Base-by-base conservation (phyloP, 2,888 invertebrate species). In the Unio delphinus region DNA sequence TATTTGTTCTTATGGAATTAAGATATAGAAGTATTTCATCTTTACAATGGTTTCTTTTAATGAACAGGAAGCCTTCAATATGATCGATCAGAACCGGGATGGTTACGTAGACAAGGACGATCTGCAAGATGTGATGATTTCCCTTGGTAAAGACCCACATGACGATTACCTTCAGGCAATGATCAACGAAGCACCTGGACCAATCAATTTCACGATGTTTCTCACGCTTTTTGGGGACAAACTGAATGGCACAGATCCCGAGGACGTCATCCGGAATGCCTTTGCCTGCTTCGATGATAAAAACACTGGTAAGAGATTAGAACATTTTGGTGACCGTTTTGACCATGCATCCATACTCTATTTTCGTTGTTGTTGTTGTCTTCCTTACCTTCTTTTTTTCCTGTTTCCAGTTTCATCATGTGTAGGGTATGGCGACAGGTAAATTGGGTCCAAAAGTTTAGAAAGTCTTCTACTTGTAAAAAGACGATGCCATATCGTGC, bases 201-300 rank as follows among this genome's bases (percentile, higher is more conserved):
- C 89, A 55, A 85, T 90, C 68, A 90, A 90, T 79, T 90, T 90
- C 76, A 90, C 90, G 23, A 89, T 89, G 74, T 90, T 90, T 72
- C 84, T 90, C 6, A 89, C 89, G 3, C 73, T 90, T 60, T 90
- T 89, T 68, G 90, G 90, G 1, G 89, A 90, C 72, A 87, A 87
- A 67, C 78, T 90, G 45, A 88, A 88, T 65, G 89, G 89, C 18
- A 89, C 89, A 0, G 89, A 89, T 66, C 89, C 89, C 0, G 89
- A 89, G 69, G 88, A 89, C 20, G 89, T 89, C 64, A 88, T 89
- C 68, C 76, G 74, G 72, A 89, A 89, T 65, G 89, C 89, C 5
- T 89, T 89, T 77, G 87, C 86, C 30, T 89, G 88, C 70, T 88
- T 89, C 64, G 89, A 89, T 71, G 82, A 82, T 15, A 80, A 78